phyloP scores from a whole-genome alignment of 2,797 vertebrate genomes.

The Silurus lanzhouensis region DNA sequence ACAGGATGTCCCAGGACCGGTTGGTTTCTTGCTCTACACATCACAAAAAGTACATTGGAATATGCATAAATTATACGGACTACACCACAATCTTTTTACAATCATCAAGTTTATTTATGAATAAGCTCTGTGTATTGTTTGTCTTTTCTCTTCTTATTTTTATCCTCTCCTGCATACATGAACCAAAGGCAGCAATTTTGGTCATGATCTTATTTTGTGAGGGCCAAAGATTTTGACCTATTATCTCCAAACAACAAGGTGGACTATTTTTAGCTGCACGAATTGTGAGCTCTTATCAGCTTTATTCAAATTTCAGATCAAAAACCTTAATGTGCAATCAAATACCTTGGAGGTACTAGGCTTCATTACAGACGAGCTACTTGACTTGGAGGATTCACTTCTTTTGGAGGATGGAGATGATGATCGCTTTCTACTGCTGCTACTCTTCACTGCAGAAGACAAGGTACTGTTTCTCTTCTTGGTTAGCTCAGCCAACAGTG shows the following conservation, averaged over 20 bases:
- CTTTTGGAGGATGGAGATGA: constrained; percentile 44
- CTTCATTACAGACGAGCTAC: constrained; percentile 28
- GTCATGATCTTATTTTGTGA: too few relatives aligned
- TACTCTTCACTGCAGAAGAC: constrained; percentile 48
- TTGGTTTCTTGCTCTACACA: constrained; percentile 39
- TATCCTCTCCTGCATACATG: too few relatives aligned
- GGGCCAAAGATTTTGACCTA: neutral
- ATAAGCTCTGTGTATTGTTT: too few relatives aligned
- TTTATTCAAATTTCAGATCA: neutral
- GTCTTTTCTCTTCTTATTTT: too few relatives aligned
- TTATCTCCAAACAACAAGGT: neutral
- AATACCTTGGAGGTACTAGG: constrained; percentile 41
- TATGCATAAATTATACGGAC: too few relatives aligned
- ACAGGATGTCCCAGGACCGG: constrained; percentile 43
- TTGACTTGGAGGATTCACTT: constrained; percentile 46
- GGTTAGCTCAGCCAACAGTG: constrained; percentile 72
- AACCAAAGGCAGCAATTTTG: too few relatives aligned
- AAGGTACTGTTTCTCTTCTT: constrained; percentile 72
- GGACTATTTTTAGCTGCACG: too few relatives aligned
- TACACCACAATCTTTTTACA: too few relatives aligned
- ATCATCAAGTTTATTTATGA: too few relatives aligned
- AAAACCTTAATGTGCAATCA: too few relatives aligned
- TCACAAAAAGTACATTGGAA: neutral
- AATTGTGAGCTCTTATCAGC: neutral
- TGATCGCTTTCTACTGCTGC: constrained; percentile 35